Percentiles rank a stretch among this genome's conserved stretches.
phyloP scores from a whole-genome alignment of 2,113 vertebrate species.

The Microtus richardsoni region DNA sequence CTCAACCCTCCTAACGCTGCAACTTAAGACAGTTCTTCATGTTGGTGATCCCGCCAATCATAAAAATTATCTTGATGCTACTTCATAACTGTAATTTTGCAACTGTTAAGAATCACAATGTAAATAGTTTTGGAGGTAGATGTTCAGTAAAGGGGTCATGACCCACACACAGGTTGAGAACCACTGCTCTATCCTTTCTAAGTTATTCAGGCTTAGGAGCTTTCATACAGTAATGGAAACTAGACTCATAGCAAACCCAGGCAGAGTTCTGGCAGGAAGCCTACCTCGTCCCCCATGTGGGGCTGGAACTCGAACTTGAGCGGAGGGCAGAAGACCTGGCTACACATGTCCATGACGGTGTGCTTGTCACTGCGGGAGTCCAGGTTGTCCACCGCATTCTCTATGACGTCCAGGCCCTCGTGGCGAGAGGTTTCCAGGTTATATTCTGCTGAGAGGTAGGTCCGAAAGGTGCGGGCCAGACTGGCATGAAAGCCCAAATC shows the following conservation, averaged over 20 bases:
- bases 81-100: neutral
- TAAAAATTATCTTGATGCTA: neutral
- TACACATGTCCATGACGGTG: slow-evolving; percentile 99
- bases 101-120: neutral
- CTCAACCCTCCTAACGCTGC: neutral
- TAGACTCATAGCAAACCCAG: neutral
- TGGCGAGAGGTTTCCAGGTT: slow-evolving; percentile 98
- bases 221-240: no score
- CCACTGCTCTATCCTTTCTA: neutral
- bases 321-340: slow-evolving; percentile 98
- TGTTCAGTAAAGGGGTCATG: no score
- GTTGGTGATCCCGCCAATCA: neutral
- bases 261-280: neutral
- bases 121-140: neutral
- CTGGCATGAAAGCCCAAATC: slow-evolving; percentile 98
- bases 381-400: slow-evolving; percentile 97
- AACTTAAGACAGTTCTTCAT: no score
- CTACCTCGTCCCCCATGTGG: slow-evolving; percentile 99
- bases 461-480: slow-evolving; percentile 96
- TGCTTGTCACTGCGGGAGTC: slow-evolving; percentile 98
- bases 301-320: slow-evolving; percentile 99
- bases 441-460: slow-evolving; percentile 98
- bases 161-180: neutral
- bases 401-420: slow-evolving; percentile 96
- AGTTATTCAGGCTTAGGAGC: neutral